Conservation (phyloP, 2,888 invertebrate genomes). For the Habroteleia sp. region DNA sequence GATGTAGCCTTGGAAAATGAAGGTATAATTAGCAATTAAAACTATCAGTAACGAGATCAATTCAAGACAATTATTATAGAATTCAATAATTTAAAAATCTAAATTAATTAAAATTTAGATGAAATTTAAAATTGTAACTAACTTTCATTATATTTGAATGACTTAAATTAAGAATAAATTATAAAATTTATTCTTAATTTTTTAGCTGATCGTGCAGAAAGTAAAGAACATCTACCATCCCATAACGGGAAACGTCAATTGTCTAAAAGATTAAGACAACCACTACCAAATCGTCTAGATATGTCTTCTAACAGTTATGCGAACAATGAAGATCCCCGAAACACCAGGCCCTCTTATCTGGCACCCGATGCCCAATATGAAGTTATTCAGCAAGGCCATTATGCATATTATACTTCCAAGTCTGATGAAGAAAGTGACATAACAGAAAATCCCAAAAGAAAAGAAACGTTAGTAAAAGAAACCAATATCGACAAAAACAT, state of each 20-base stretch:
- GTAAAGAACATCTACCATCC: conserved; percentile 84
- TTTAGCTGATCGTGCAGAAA: conserved; percentile 77
- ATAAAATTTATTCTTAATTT: too few species aligned
- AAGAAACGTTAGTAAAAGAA: conserved; percentile 77
- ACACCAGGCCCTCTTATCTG: conserved; percentile 81
- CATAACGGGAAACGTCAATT: conserved; percentile 83
- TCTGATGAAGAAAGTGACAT: conserved; percentile 71
- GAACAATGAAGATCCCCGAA: conserved; percentile 73
- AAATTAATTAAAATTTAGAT: background rate
- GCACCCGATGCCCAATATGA: conserved; percentile 86
- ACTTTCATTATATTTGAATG: too few species aligned
- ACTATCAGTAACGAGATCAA: too few species aligned
- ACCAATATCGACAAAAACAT: conserved; percentile 82
- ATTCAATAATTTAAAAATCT: too few species aligned
- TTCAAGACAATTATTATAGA: too few species aligned
- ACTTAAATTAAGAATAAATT: too few species aligned
- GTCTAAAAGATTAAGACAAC: conserved; percentile 83
- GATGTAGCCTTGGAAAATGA: conserved; percentile 83
- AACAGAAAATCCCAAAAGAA: conserved; percentile 67
- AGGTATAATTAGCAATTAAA: too few species aligned
- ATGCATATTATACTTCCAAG: conserved; percentile 73
- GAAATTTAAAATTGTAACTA: too few species aligned
- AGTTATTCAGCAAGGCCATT: conserved; percentile 82
- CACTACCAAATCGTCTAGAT: conserved; percentile 73
- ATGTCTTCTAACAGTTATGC: conserved; percentile 73